These are phyloP conservation scores for Otolemur crassicaudatus DNA, from an alignment of 2,797 vertebrate genomes.

Conservation along the genomic window DNA sequence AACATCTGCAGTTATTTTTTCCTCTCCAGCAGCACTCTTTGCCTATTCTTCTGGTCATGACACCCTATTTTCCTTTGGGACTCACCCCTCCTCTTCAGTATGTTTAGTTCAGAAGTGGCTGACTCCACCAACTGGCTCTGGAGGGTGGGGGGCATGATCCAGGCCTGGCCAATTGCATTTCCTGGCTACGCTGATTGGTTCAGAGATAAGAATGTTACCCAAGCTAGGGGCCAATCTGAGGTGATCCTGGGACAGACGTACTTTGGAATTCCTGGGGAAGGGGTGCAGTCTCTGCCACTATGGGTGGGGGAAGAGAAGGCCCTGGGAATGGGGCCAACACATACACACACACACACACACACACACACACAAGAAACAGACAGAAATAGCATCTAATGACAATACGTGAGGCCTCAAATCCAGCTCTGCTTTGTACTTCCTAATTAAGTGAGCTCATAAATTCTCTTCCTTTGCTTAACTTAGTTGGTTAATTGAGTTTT, in stretches of 20 bases:
- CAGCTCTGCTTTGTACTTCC: background rate
- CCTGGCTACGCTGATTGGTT: background rate
- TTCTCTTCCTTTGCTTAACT: background rate
- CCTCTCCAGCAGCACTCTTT: background rate
- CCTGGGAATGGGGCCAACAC: background rate
- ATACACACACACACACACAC: background rate
- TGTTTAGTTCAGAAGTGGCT: background rate
- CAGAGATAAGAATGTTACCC: background rate
- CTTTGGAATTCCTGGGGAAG: constrained; percentile 37
- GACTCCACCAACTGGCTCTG: background rate
- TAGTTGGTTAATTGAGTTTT: background rate
- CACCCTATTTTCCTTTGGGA: background rate
- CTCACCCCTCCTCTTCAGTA: background rate
- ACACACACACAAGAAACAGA: background rate
- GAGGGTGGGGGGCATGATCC: background rate
- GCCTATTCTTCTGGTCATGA: background rate
- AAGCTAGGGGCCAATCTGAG: background rate
- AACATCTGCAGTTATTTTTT: background rate
- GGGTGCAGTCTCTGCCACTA: background rate
- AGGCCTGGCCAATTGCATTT: background rate
- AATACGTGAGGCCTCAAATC: background rate
- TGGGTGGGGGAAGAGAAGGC: background rate
- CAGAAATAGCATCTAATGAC: background rate
- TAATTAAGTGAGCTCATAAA: background rate
- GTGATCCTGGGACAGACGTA: background rate